Conservation (phyloP, 2,797 vertebrate genomes). For the Ctenochaetus hawaiiensis region DNA sequence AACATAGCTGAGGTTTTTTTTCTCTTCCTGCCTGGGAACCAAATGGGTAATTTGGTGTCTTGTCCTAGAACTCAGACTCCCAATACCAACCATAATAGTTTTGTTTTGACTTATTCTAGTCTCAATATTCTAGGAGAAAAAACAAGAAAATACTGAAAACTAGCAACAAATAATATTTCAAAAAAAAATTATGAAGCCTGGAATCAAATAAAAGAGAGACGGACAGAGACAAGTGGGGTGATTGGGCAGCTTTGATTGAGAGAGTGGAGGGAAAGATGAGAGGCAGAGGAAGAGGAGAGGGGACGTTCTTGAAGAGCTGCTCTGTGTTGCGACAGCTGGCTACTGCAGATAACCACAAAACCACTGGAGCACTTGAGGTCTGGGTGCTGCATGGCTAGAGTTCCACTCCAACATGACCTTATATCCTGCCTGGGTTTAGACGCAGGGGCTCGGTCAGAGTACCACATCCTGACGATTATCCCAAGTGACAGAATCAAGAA, state of each 20-base stretch:
- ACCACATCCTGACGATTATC: constrained; percentile 83
- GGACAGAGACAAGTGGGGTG: constrained; percentile 37
- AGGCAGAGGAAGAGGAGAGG: constrained; percentile 64
- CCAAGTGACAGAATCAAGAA: constrained; percentile 82
- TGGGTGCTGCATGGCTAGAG: constrained; percentile 80
- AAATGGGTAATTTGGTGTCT: constrained; percentile 26
- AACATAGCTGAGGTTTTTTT: constrained; percentile 26
- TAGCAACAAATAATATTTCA: too few species aligned
- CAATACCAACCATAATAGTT: constrained; percentile 1
- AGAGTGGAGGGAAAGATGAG: constrained; percentile 55
- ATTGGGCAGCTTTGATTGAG: constrained; percentile 57
- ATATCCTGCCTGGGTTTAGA: constrained; percentile 82
- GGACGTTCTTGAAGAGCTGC: constrained; percentile 76
- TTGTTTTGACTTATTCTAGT: constrained; percentile 7
- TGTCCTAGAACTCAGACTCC: neutral
- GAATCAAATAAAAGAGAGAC: constrained; percentile 28
- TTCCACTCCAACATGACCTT: constrained; percentile 84
- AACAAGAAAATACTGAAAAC: neutral
- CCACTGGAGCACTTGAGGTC: constrained; percentile 83
- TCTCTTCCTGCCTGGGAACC: constrained; percentile 16
- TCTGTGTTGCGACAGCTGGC: constrained; percentile 79
- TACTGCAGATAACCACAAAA: constrained; percentile 85
- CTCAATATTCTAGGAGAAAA: constrained; percentile 5
- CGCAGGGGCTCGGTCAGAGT: constrained; percentile 70
- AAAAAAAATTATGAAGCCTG: neutral